Evolutionary conservation across 2,888 invertebrate species (phyloP), one percentile per base, ranked within the genome.

Genomic region (Colletes collaris): DNA sequence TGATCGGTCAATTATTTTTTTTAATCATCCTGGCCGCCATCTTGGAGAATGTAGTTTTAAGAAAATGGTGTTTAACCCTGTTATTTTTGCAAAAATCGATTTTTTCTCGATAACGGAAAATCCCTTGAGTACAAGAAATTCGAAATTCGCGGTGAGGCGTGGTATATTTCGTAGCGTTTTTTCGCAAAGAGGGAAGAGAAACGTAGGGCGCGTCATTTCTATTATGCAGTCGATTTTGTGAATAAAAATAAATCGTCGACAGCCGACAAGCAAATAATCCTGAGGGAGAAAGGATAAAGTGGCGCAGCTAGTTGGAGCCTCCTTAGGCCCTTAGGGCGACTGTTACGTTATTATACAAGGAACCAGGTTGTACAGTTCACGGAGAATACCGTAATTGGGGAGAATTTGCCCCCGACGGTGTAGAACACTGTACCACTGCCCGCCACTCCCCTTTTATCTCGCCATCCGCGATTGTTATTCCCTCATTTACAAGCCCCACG

Each of bases 371-470:
- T 73, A 72, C 77, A 75, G 83, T 81, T 87, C 80, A 79, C 75
- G 81, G 85, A 76, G 86, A 87, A 86, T 76, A 77, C 82, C 85
- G 84, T 89, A 89, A 89, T 89, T 89, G 88, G 83, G 81, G 82
- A 80, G 84, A 89, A 88, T 88, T 88, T 82, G 82, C 83, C 83
- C 81, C 77, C 81, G 76, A 88, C 82, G 77, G 82, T 85, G 83
- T 77, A 77, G 84, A 70, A 58, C 72, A 56, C 62, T 73, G 66
- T 66, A 64, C 58, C 50, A 64, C 70, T 59, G 50, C 67, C 64
- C 64, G 40, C 46, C 27, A 11, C 68, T 16, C 67, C 62, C 69
- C 70, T 52, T 79, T 60, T 76, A 70, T 77, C 85, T 68, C 69
- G 50, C 76, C 76, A 69, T 72, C 75, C 83, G 69, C 73, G 82